Percentiles rank a stretch among this genome's conserved stretches.
phyloP scores from a whole-genome alignment of 2,797 vertebrate species.

The Sebastolobus alascanus region DNA sequence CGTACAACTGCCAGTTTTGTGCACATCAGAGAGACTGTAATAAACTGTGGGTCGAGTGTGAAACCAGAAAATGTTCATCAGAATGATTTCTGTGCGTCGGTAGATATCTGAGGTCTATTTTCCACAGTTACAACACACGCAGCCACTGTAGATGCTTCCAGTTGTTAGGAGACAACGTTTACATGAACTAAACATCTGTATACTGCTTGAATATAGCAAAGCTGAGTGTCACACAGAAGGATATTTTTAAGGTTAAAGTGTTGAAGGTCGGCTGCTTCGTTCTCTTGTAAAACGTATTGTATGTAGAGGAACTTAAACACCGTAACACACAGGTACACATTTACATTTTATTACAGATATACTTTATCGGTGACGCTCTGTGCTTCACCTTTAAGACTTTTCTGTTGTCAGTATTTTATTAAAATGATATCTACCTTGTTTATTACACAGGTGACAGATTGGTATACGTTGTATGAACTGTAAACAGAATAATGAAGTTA shows the following conservation, averaged over 20 bases:
- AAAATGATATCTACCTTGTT: conserved; percentile 43
- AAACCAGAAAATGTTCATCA: background rate
- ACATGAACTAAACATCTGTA: conserved; percentile 64
- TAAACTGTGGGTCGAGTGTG: background rate
- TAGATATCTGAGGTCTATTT: conserved; percentile 12
- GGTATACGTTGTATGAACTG: conserved; percentile 48
- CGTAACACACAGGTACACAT: conserved; percentile 22
- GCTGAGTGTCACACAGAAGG: conserved; percentile 9
- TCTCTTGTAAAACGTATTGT: conserved; percentile 32
- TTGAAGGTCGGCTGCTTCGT: conserved; percentile 15
- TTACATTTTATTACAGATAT: conserved; percentile 56
- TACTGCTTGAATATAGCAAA: conserved; percentile 49
- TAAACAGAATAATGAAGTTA: conserved; percentile 43
- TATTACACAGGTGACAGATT: conserved; percentile 33
- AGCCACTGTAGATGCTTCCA: conserved; percentile 77
- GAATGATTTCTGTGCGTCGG: background rate
- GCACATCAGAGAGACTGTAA: conserved; percentile 12
- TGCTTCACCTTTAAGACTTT: conserved; percentile 37
- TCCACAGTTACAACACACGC: background rate
- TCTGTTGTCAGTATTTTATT: conserved; percentile 58
- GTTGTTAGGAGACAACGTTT: conserved; percentile 76
- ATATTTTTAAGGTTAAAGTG: conserved; percentile 15
- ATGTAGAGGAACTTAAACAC: conserved; percentile 42
- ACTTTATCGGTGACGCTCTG: conserved; percentile 48
- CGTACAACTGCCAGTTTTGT: conserved; percentile 18